A percentile compares a stretch with the other conserved stretches of the same genome.
These are phyloP conservation scores for Luperina testacea DNA, from an alignment of 2,888 invertebrate species.

Conservation along the genomic window DNA sequence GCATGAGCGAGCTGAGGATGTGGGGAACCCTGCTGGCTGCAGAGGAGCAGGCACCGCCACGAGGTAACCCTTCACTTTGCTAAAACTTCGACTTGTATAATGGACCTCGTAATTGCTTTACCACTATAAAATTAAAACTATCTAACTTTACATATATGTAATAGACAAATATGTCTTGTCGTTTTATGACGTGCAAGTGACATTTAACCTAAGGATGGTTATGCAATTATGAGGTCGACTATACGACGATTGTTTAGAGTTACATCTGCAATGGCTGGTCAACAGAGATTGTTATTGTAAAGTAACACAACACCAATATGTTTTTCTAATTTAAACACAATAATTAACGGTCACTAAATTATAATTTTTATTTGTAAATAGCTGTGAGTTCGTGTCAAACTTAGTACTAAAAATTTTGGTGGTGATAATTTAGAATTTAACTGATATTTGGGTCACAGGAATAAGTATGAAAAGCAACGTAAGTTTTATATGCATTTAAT, in stretches of 20 bases:
- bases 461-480: not conserved
- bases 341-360: not conserved
- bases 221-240: not conserved
- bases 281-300: not conserved
- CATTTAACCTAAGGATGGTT: not conserved
- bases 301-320: not conserved
- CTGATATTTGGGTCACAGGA: not conserved
- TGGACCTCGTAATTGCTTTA: not conserved
- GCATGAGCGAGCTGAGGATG: slow-evolving; percentile 94
- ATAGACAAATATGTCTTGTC: too few species aligned
- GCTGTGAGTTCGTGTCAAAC: not conserved
- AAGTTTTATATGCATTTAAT: slow-evolving; percentile 32
- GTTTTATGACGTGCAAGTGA: too few species aligned
- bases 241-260: not conserved
- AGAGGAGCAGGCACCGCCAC: slow-evolving; percentile 93
- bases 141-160: too few species aligned
- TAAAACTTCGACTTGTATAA: not conserved
- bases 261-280: not conserved
- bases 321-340: not conserved
- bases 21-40: slow-evolving; percentile 98
- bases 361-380: not conserved
- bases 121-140: too few species aligned
- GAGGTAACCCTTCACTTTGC: slow-evolving; percentile 28
- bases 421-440: not conserved
- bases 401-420: not conserved